phyloP scores from a whole-genome alignment of 2,113 vertebrate species.

The Gobius niger region DNA sequence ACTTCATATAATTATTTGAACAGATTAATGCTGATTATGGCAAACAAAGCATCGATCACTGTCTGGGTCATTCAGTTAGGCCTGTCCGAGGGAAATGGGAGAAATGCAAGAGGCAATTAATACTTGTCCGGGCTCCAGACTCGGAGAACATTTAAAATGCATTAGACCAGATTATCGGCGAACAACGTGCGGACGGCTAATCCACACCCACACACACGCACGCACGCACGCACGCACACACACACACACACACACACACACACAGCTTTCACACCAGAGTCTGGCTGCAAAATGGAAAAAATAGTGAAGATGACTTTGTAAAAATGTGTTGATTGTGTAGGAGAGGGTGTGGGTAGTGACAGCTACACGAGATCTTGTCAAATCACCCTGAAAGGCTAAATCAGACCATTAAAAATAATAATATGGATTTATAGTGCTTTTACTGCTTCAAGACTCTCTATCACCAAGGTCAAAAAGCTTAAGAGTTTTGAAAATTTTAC shows the following conservation, averaged over 20 bases:
- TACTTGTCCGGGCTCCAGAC: slow-evolving; percentile 53
- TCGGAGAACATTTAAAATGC: slow-evolving; percentile 58
- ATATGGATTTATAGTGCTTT: not conserved
- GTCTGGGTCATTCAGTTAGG: slow-evolving; percentile 49
- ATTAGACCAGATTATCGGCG: slow-evolving; percentile 57
- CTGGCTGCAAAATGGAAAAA: not conserved
- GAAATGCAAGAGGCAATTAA: slow-evolving; percentile 49
- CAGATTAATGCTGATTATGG: slow-evolving; percentile 34
- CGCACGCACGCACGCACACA: not conserved
- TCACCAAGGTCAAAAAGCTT: not conserved
- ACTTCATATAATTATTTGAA: slow-evolving; percentile 21
- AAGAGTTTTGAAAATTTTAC: too few relatives aligned
- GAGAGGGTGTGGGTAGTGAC: not conserved
- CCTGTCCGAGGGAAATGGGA: slow-evolving; percentile 39
- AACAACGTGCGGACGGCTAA: slow-evolving; percentile 28
- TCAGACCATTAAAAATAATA: not conserved
- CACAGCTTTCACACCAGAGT: slow-evolving; percentile 2
- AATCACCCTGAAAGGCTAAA: not conserved
- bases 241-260: not conserved
- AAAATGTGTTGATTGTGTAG: not conserved
- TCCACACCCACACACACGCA: not conserved
- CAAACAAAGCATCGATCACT: slow-evolving; percentile 56
- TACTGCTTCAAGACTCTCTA: not conserved
- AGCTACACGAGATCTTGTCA: not conserved
- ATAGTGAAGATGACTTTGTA: not conserved